Base-by-base conservation (phyloP, 1,140 invertebrate species). In the Euura saliciscinereae region DNA sequence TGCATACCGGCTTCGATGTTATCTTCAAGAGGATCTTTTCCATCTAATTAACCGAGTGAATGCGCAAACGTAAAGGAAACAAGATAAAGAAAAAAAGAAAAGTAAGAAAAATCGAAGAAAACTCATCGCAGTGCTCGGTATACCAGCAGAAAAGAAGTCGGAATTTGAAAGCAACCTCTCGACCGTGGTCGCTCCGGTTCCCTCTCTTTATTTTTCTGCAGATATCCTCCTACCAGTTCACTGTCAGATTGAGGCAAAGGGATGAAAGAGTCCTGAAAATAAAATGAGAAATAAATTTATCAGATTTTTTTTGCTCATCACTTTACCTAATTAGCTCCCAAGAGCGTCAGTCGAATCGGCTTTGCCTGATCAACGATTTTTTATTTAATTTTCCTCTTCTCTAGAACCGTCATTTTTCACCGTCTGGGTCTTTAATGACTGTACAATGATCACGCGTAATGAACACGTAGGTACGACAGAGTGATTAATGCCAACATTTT, bases 141-240 rank as follows among this genome's bases (percentile, higher is more conserved):
- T 28, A 44, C 8, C 8, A 28, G 4, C 11, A 67, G 66, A 28
- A 8, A 67, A 8, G 42, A 67, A 67, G 43, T 59, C 10, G 8
- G 8, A 28, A 67, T 67, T 67, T 67, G 66, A 67, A 67, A 67
- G 66, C 2, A 67, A 67, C 66, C 28, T 67, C 66, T 67, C 66
- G 66, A 44, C 51, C 51, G 51, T 6, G 51, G 51, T 59, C 51
- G 10, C 51, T 59, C 51, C 46, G 6, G 6, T 11, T 11, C 51
- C 13, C 51, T 3, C 3, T 59, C 51, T 6, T 59, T n/a, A 59
- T 11, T n/a, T 59, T 28, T 28, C 28, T 28, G 28, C 28, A 28
- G 28, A 28, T 28, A 28, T 28, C 28, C 51, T 59, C 13, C 51
- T 59, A 11, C 51, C 51, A 59, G 13, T 28, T 28, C 51, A n/a